These are phyloP conservation scores for Epsilonema sp. DNA, from an alignment of 2,888 invertebrate genomes.

Conservation along the genomic window DNA sequence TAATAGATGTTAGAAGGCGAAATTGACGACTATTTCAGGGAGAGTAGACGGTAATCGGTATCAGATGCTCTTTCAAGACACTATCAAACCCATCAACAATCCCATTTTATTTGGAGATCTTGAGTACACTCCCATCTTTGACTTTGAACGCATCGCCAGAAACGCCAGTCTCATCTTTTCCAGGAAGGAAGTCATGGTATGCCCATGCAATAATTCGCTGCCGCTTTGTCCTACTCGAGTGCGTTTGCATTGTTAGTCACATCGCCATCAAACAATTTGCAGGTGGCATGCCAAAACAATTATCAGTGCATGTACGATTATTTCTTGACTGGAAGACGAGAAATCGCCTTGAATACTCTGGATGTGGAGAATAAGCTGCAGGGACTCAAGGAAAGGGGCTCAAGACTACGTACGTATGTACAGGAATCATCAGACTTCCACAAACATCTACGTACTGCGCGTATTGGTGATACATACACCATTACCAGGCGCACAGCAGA, in stretches of 20 bases:
- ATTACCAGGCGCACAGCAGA: no score
- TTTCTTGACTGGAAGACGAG: slow-evolving; percentile 3
- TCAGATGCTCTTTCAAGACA: slow-evolving; percentile 20
- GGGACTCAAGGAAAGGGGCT: not conserved
- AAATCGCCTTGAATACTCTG: slow-evolving; percentile 3
- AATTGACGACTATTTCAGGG: slow-evolving; percentile 5
- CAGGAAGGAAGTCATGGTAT: not conserved
- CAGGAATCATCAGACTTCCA: no score
- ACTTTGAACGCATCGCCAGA: not conserved
- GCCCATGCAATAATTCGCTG: no score
- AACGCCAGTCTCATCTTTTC: slow-evolving; percentile 5
- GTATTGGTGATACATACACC: no score
- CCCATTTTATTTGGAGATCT: slow-evolving; percentile 5
- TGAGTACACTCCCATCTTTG: slow-evolving; percentile 1
- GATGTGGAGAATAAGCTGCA: not conserved
- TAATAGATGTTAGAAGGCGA: no score
- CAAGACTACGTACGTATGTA: no score
- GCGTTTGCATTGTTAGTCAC: no score
- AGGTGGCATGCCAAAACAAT: slow-evolving; percentile 1
- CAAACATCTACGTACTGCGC: no score
- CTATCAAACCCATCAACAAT: slow-evolving; percentile 15
- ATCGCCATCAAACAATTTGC: no score
- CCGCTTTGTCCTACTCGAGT: no score
- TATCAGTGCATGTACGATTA: slow-evolving; percentile 6
- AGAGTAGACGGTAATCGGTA: no score